Conservation (phyloP, 2,113 vertebrate species). For the Ceuthmochares aereus region DNA sequence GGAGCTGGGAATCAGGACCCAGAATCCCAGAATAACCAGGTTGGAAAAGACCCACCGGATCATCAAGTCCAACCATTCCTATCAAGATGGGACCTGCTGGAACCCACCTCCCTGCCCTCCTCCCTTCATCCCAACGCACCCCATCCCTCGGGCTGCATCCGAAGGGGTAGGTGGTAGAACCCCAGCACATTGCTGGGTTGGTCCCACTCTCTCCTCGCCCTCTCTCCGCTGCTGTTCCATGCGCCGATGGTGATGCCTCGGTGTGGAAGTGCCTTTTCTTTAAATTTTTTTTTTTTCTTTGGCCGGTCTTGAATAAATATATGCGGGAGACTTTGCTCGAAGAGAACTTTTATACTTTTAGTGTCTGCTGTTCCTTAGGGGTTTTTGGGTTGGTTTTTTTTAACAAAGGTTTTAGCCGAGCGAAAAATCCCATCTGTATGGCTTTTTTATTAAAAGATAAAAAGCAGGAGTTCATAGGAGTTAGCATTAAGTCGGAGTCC, state of each 20-base stretch:
- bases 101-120: too few species aligned
- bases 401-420: constrained; percentile 55
- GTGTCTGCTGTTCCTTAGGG: constrained; percentile 10
- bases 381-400: neutral
- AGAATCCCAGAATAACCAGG: too few species aligned
- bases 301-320: neutral
- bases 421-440: constrained; percentile 61
- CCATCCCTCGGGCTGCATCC: too few species aligned
- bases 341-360: constrained; percentile 26
- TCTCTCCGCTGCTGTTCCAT: too few species aligned
- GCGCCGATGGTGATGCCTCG: fast-evolving
- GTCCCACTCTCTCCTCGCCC: neutral
- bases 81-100: too few species aligned
- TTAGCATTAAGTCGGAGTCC: constrained; percentile 72
- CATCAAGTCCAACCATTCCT: too few species aligned
- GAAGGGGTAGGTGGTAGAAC: neutral
- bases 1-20: too few species aligned
- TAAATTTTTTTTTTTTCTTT: neutral
- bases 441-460: constrained; percentile 75
- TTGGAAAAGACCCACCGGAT: too few species aligned
- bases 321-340: neutral
- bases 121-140: too few species aligned
- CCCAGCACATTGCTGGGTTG: neutral
- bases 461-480: constrained; percentile 71
- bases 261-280: neutral